Evolutionary conservation across 2,888 invertebrate genomes (phyloP).

Genomic region (Ommatoiulus sabulosus): DNA sequence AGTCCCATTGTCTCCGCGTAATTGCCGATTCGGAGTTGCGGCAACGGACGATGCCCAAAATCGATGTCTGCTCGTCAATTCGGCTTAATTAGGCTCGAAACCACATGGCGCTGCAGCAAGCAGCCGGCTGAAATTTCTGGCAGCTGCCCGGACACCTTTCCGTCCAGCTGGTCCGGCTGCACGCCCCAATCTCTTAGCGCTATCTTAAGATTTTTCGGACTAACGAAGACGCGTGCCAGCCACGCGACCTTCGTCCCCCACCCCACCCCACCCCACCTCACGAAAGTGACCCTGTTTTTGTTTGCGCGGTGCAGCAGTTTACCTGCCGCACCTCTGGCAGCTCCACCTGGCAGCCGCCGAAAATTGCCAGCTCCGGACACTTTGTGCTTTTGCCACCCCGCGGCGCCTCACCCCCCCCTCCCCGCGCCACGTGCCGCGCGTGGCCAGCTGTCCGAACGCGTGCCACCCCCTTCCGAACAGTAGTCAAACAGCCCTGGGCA

Average conservation of each 20-base stretch:
- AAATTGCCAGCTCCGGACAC: neutral
- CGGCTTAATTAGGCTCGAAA: neutral
- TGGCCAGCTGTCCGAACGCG: neutral
- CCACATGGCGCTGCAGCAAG: neutral
- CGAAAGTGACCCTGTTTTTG: neutral
- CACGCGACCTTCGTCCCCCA: neutral
- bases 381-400: neutral
- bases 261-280: too few relatives aligned
- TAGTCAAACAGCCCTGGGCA: neutral
- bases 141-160: neutral
- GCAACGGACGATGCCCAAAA: neutral
- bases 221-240: neutral
- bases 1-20: neutral
- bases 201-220: neutral
- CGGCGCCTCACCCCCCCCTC: too few relatives aligned
- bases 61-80: neutral
- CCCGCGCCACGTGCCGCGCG: neutral
- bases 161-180: conserved; percentile 1
- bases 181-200: neutral
- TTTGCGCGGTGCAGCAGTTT: neutral
- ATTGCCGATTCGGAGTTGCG: neutral
- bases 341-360: neutral
- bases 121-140: neutral
- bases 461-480: neutral
- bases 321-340: neutral